A percentile compares a stretch with the other conserved stretches of the same genome.
These are phyloP conservation scores for Rynchops niger DNA, from an alignment of 2,113 vertebrate species.

Conservation along the genomic window DNA sequence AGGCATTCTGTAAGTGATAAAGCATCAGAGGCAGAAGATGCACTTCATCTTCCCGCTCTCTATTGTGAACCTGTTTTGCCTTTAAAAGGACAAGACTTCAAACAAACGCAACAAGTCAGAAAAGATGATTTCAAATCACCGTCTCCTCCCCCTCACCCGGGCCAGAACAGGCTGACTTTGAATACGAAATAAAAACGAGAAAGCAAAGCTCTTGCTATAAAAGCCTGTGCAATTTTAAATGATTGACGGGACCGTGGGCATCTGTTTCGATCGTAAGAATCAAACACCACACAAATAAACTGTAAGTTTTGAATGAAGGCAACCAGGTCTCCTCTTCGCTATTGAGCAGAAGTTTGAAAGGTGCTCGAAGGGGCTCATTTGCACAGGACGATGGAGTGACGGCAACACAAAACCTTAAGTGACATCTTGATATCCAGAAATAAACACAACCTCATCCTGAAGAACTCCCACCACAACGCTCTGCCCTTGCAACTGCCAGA, in stretches of 20 bases:
- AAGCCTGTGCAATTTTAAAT: not conserved
- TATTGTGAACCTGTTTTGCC: not conserved
- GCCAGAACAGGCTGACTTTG: not conserved
- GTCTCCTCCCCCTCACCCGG: not conserved
- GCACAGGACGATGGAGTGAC: fast-evolving
- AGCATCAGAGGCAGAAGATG: not conserved
- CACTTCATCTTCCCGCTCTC: not conserved
- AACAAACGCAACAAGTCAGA: not conserved
- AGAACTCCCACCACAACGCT: fast-evolving
- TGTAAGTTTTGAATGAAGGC: not conserved
- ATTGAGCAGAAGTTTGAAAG: not conserved
- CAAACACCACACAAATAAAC: not conserved
- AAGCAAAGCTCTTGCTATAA: not conserved
- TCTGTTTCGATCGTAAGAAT: not conserved
- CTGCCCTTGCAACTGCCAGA: not conserved
- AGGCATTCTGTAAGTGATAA: not conserved
- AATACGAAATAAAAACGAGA: not conserved
- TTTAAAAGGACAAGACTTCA: not conserved
- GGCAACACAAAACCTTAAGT: fast-evolving
- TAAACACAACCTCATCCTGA: not conserved
- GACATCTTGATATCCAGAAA: not conserved
- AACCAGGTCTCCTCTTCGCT: not conserved
- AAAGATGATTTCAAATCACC: not conserved
- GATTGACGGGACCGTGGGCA: not conserved
- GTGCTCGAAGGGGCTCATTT: not conserved